These are phyloP conservation scores for Drosophila kanekoi DNA, from an alignment of 2,888 invertebrate species.

Conservation along the genomic window DNA sequence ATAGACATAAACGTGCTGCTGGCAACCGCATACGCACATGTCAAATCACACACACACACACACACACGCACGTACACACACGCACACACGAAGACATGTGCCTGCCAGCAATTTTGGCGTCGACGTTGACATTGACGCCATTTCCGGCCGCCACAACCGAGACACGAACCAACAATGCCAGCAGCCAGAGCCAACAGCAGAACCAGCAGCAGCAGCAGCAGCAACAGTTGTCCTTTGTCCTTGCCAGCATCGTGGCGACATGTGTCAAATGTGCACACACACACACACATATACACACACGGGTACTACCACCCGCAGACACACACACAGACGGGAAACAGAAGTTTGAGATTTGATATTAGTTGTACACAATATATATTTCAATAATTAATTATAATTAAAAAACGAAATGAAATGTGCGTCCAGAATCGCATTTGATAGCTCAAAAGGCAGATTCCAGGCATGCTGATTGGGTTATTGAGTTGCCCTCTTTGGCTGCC, in stretches of 20 bases:
- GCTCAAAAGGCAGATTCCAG: too few species aligned
- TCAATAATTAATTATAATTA: background rate
- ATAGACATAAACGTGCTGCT: conserved; percentile 75
- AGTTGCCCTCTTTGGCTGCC: too few species aligned
- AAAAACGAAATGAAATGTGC: too few species aligned
- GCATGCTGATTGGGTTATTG: conserved; percentile 43
- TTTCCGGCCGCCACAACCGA: conserved; percentile 74
- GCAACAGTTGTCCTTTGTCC: conserved; percentile 70
- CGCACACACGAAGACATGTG: conserved; percentile 41
- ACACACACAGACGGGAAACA: conserved; percentile 12
- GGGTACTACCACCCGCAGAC: conserved; percentile 1
- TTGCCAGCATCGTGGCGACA: conserved; percentile 64
- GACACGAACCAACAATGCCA: conserved; percentile 56
- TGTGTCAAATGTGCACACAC: conserved; percentile 65
- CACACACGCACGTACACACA: background rate
- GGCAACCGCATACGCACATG: conserved; percentile 77
- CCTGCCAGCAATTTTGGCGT: conserved; percentile 70
- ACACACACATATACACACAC: conserved; percentile 31
- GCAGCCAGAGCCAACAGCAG: conserved; percentile 27
- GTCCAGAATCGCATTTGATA: too few species aligned
- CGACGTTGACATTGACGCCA: conserved; percentile 79
- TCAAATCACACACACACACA: conserved; percentile 40
- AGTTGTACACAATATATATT: conserved; percentile 16
- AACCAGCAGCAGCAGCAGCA: conserved; percentile 24
- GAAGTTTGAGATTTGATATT: conserved; percentile 14